A percentile compares a stretch with the other conserved stretches of the same genome.
phyloP scores from a whole-genome alignment of 1,140 invertebrate genomes.

The Octopus bimaculoides region DNA sequence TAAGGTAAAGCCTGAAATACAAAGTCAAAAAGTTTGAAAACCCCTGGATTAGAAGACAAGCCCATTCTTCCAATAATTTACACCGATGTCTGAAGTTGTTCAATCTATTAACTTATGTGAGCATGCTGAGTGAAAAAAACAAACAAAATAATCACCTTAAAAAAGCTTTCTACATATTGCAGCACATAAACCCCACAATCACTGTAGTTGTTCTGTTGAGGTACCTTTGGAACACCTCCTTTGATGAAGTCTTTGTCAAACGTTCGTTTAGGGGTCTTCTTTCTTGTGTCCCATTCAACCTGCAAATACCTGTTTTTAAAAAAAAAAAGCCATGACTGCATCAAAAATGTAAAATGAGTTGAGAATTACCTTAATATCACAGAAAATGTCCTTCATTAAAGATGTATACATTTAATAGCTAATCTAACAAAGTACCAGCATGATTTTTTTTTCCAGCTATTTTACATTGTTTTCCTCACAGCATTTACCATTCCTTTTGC shows the following conservation, averaged over 20 bases:
- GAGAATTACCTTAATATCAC: no score
- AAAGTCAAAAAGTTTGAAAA: no score
- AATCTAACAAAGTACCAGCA: no score
- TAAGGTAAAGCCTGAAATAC: no score
- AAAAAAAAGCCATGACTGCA: no score
- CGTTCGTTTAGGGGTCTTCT: conserved; percentile 59
- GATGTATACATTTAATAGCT: no score
- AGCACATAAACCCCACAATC: conserved; percentile 95
- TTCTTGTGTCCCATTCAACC: conserved; percentile 82
- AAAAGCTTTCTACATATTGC: conserved; percentile 95
- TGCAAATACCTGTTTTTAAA: conserved; percentile 68
- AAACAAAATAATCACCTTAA: conserved; percentile 59
- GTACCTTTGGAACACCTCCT: conserved; percentile 82
- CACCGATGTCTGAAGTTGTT: not conserved
- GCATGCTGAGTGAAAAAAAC: not conserved
- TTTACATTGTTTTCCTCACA: no score
- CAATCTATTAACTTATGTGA: no score
- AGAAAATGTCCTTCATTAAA: no score
- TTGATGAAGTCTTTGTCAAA: conserved; percentile 47
- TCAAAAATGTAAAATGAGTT: no score
- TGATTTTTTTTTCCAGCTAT: no score
- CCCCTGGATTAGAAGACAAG: not conserved
- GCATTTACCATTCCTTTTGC: no score
- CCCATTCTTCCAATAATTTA: not conserved
- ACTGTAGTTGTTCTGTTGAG: conserved; percentile 93